A percentile compares a stretch with the other conserved stretches of the same genome.
Conservation (phyloP, 2,113 vertebrate species). For the Labeo rohita region DNA sequence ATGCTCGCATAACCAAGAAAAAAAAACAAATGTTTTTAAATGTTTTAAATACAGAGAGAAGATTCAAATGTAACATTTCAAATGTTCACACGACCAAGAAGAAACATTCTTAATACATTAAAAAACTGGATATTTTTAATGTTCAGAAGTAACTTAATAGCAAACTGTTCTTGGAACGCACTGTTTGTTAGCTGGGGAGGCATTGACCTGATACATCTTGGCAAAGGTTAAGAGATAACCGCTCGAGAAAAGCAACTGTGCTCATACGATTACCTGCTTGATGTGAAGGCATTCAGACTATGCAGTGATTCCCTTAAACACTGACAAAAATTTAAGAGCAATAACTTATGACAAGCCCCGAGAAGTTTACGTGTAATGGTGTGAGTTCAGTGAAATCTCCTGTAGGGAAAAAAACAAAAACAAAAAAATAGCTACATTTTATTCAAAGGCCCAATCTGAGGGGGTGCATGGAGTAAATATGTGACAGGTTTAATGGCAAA, state of each 20-base stretch:
- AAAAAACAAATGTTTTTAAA: not conserved
- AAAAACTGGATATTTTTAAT: not conserved
- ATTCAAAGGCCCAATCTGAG: too few relatives aligned
- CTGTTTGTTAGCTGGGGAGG: too few relatives aligned
- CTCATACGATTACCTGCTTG: constrained; percentile 3
- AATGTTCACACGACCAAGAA: too few relatives aligned
- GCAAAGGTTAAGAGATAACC: constrained; percentile 14
- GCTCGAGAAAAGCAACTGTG: constrained; percentile 22
- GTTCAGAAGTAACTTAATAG: too few relatives aligned
- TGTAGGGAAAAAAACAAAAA: not conserved
- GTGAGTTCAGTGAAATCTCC: not conserved
- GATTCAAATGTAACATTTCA: not conserved
- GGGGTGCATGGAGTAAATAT: too few relatives aligned
- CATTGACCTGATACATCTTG: not conserved
- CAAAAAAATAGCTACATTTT: too few relatives aligned
- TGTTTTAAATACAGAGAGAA: not conserved
- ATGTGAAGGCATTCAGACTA: constrained; percentile 39
- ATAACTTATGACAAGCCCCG: not conserved
- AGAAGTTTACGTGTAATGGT: not conserved
- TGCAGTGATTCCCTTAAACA: constrained; percentile 36
- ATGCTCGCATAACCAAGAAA: too few relatives aligned
- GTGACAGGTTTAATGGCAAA: too few relatives aligned
- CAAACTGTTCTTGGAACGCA: too few relatives aligned
- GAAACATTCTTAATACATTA: too few relatives aligned
- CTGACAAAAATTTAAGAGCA: not conserved